Evolutionary conservation across 2,113 vertebrate species (phyloP).

Genomic region (Oncorhynchus masou): DNA sequence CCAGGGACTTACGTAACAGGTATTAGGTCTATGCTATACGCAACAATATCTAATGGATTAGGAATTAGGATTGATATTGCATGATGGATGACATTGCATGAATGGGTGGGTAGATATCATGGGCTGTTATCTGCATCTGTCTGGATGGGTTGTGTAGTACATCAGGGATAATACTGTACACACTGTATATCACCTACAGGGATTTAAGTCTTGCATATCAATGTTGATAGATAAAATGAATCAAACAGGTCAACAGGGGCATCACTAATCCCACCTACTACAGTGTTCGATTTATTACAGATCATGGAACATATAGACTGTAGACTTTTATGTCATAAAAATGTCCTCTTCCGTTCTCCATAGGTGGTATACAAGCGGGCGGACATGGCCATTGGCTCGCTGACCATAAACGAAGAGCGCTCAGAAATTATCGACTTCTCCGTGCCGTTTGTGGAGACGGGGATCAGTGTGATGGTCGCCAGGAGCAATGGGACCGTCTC

Average conservation of each 20-base stretch:
- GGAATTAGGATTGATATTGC: conserved; percentile 6
- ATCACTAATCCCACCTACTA: too few species aligned
- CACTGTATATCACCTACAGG: too few species aligned
- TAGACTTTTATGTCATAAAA: not conserved
- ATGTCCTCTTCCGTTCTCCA: not conserved
- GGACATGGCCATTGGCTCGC: conserved; percentile 97
- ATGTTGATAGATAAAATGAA: too few species aligned
- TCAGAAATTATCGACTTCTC: conserved; percentile 98
- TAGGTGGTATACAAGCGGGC: conserved; percentile 96
- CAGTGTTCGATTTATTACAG: too few species aligned
- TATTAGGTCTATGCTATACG: conserved; percentile 15
- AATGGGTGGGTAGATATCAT: not conserved
- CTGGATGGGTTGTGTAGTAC: too few species aligned
- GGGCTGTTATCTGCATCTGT: too few species aligned
- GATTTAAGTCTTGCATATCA: too few species aligned
- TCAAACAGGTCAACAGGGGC: too few species aligned
- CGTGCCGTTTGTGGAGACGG: conserved; percentile 96
- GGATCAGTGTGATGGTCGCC: conserved; percentile 98
- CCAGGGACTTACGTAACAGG: conserved; percentile 23
- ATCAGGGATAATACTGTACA: too few species aligned
- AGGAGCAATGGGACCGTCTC: conserved; percentile 95
- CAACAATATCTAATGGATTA: conserved; percentile 29
- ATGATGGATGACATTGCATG: not conserved
- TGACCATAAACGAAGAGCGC: conserved; percentile 97
- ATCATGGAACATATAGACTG: too few species aligned